Evolutionary conservation across 2,797 vertebrate genomes (phyloP).

Genomic region (Acanthornis magna): DNA sequence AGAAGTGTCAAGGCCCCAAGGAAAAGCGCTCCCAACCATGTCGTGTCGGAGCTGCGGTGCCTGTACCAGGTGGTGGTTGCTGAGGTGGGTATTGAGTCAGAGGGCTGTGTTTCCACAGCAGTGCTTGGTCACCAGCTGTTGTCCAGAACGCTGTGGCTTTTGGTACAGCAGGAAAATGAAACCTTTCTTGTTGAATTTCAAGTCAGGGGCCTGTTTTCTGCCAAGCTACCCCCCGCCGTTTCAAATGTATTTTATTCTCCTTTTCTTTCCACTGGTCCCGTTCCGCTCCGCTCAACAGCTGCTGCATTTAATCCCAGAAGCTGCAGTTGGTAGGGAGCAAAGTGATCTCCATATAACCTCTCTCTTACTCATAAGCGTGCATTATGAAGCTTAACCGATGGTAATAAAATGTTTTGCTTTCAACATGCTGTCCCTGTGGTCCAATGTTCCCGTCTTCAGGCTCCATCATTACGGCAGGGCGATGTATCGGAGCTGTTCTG

Average conservation of each 20-base stretch:
- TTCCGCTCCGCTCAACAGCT: neutral
- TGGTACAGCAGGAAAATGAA: neutral
- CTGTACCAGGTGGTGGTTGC: rapidly evolving
- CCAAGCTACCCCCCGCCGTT: neutral
- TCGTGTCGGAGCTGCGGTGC: rapidly evolving
- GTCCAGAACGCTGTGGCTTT: neutral
- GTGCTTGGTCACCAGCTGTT: neutral
- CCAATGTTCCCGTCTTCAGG: constrained; percentile 49
- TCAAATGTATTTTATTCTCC: neutral
- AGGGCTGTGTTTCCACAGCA: neutral
- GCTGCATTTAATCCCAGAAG: constrained; percentile 49
- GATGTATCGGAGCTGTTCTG: neutral
- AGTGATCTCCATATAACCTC: constrained; percentile 50
- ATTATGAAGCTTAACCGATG: constrained; percentile 40
- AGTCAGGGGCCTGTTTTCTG: neutral
- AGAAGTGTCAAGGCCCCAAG: rapidly evolving
- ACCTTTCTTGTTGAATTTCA: constrained; percentile 8
- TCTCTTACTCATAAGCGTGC: neutral
- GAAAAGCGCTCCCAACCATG: rapidly evolving
- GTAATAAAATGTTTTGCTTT: constrained; percentile 59
- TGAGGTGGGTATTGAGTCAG: neutral
- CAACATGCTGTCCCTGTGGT: constrained; percentile 11
- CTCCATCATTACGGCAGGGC: neutral
- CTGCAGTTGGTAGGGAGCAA: constrained; percentile 22
- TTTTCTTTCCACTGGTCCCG: neutral